phyloP scores from a whole-genome alignment of 1,140 invertebrate genomes.

The Coenobita brevimanus region DNA sequence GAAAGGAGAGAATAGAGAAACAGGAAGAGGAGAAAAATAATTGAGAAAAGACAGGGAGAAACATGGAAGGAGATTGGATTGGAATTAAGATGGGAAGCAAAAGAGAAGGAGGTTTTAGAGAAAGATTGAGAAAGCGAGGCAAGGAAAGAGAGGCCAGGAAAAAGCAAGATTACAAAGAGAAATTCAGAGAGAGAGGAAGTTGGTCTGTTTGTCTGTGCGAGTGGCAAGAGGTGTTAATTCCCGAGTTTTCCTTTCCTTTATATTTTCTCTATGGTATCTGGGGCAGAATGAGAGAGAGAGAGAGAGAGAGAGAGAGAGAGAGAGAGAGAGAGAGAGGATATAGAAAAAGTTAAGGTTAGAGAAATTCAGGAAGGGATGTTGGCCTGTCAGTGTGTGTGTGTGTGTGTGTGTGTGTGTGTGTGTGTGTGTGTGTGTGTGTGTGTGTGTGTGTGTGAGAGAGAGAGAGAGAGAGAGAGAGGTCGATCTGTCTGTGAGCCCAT shows the following conservation, averaged over 20 bases:
- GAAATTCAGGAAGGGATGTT: too few species aligned
- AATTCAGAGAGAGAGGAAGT: background rate
- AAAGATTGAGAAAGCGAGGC: constrained; percentile 15
- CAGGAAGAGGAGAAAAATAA: background rate
- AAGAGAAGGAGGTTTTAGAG: constrained; percentile 1
- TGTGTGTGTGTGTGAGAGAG: too few species aligned
- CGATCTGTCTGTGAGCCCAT: too few species aligned
- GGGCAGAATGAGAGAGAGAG: constrained; percentile 4
- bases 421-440: too few species aligned
- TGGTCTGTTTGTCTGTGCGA: background rate
- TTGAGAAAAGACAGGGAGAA: background rate
- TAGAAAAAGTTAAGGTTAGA: too few species aligned
- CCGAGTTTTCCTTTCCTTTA: background rate
- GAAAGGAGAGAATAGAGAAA: background rate
- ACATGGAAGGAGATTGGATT: background rate
- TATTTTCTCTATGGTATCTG: background rate
- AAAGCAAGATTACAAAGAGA: background rate
- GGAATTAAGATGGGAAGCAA: background rate
- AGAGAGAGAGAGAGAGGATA: constrained; percentile 34
- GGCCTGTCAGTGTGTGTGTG: too few species aligned
- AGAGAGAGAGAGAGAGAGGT: too few species aligned
- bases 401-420: too few species aligned
- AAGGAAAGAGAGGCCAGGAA: background rate
- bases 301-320: constrained; percentile 27
- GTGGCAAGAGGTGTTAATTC: background rate